Evolutionary conservation across 1,140 invertebrate species (phyloP).

Genomic region (Theocolax elegans): DNA sequence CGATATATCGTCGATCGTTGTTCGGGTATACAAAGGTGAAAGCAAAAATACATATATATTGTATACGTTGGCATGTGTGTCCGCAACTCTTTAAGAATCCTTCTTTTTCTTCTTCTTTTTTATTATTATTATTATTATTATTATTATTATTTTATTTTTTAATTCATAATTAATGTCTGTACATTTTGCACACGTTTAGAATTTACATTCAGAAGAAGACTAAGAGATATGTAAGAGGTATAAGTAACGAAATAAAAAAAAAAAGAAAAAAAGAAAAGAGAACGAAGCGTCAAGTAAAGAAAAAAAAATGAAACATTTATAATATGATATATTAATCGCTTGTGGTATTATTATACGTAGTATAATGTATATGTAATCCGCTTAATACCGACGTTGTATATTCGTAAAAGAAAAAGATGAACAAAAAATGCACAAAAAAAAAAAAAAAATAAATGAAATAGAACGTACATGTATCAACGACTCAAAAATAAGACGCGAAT

Average conservation of each 20-base stretch:
- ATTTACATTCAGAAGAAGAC: slow-evolving; percentile 39
- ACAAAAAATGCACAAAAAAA: background rate
- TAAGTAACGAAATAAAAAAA: background rate
- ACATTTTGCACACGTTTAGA: slow-evolving; percentile 38
- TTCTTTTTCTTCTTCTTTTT: too few species aligned
- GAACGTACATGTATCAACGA: slow-evolving; percentile 7
- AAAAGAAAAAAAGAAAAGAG: too few species aligned
- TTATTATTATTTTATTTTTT: slow-evolving; percentile 36
- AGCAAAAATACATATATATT: background rate
- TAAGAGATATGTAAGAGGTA: background rate
- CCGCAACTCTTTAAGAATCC: too few species aligned
- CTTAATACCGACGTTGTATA: too few species aligned
- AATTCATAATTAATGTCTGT: slow-evolving; percentile 37
- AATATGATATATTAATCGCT: too few species aligned
- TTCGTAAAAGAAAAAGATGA: background rate
- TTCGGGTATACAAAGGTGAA: background rate
- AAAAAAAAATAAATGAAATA: background rate
- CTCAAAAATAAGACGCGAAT: slow-evolving; percentile 6
- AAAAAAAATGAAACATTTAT: too few species aligned
- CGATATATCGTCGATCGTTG: slow-evolving; percentile 32
- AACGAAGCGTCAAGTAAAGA: too few species aligned
- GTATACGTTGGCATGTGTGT: slow-evolving; percentile 26
- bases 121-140: too few species aligned
- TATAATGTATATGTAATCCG: too few species aligned
- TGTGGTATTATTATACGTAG: too few species aligned